Conservation (phyloP, 2,113 vertebrate species). For the Pristiophorus japonicus region DNA sequence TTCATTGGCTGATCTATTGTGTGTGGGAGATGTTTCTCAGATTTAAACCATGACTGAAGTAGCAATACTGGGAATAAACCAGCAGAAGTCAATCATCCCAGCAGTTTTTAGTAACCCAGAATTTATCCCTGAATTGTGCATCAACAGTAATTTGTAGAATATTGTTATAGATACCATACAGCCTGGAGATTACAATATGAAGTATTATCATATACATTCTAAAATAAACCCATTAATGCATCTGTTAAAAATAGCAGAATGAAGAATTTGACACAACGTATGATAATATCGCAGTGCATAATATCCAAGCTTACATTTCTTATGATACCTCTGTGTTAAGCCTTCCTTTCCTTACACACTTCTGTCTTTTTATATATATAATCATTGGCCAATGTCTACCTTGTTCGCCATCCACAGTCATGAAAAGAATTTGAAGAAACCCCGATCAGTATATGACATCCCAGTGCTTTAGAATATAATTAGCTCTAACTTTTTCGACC, state of each 20-base stretch:
- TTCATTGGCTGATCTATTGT: not conserved
- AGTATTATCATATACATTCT: not conserved
- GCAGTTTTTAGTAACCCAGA: not conserved
- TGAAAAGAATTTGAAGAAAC: not conserved
- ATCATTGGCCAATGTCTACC: not conserved
- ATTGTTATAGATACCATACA: not conserved
- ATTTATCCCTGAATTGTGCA: not conserved
- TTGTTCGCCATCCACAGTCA: not conserved
- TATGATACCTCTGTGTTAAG: not conserved
- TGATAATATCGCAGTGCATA: not conserved
- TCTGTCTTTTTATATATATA: not conserved
- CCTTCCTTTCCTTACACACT: not conserved
- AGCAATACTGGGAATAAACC: not conserved
- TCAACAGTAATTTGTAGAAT: not conserved
- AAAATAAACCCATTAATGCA: not conserved
- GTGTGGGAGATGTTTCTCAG: not conserved
- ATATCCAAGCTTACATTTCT: not conserved
- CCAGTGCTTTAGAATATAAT: conserved; percentile 7
- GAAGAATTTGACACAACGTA: not conserved
- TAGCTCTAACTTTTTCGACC: not conserved
- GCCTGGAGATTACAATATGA: not conserved
- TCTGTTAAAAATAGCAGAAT: not conserved
- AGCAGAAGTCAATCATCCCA: not conserved
- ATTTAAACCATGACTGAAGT: not conserved
- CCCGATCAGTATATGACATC: not conserved